Conservation (phyloP, 2,113 vertebrate genomes). For the Apeltes quadracus region DNA sequence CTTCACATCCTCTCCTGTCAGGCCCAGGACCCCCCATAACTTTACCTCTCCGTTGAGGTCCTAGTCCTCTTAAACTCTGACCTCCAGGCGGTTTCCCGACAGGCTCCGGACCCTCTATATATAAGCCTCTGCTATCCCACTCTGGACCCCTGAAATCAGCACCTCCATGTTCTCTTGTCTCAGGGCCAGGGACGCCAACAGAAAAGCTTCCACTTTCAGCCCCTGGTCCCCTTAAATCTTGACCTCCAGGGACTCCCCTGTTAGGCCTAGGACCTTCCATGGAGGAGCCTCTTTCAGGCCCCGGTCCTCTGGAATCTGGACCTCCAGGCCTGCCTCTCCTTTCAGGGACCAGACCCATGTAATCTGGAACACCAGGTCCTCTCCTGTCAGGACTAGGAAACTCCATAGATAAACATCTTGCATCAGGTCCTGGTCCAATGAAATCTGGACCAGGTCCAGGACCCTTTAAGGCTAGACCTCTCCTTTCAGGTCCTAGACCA, state of each 20-base stretch:
- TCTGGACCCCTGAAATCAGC: constrained; percentile 12
- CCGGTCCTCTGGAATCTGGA: constrained; percentile 16
- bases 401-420: neutral
- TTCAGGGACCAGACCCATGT: constrained; percentile 17
- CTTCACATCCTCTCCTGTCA: neutral
- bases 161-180: neutral
- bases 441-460: constrained; percentile 20
- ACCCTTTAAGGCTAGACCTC: neutral
- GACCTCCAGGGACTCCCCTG: neutral
- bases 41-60: neutral
- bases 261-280: neutral
- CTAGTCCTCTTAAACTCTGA: constrained; percentile 6
- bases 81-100: constrained; percentile 17
- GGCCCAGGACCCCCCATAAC: neutral
- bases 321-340: constrained; percentile 1
- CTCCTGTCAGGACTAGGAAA: constrained; percentile 1
- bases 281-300: constrained; percentile 13
- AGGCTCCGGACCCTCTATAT: neutral
- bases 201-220: neutral
- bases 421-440: constrained; percentile 9
- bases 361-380: constrained; percentile 16
- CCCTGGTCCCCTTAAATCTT: constrained; percentile 19
- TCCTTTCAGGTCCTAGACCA: neutral
- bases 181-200: neutral
- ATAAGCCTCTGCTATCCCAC: neutral